phyloP scores from a whole-genome alignment of 2,888 invertebrate genomes.

The Cephus rjabovi region DNA sequence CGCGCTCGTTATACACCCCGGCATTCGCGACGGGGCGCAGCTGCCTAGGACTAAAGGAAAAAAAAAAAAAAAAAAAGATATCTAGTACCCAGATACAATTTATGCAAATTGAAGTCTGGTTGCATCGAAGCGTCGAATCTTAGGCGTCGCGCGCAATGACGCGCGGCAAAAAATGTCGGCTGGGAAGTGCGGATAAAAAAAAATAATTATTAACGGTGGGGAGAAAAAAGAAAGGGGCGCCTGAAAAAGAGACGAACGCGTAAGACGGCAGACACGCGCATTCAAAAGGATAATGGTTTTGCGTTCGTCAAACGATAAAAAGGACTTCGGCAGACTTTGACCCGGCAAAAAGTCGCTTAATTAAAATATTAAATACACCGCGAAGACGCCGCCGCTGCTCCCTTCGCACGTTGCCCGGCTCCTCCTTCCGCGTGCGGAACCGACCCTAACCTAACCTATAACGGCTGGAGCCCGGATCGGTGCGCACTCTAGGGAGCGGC shows the following conservation, averaged over 20 bases:
- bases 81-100: conserved; percentile 6
- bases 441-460: no score
- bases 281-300: background rate
- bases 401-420: background rate
- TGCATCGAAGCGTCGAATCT: no score
- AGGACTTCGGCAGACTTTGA: no score
- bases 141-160: no score
- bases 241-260: conserved; percentile 27
- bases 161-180: no score
- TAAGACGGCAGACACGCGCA: conserved; percentile 15
- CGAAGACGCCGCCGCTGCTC: background rate
- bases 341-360: no score
- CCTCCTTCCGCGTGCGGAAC: no score
- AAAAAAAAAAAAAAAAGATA: conserved; percentile 10
- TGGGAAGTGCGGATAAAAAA: no score
- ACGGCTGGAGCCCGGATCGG: background rate
- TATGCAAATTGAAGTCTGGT: conserved; percentile 12
- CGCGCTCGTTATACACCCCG: conserved; percentile 61
- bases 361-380: background rate
- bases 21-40: conserved; percentile 61
- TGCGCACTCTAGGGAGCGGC: background rate
- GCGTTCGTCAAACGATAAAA: no score
- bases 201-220: no score
- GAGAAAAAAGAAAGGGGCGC: conserved; percentile 25
- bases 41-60: conserved; percentile 45